Evolutionary conservation across 1,140 invertebrate genomes (phyloP).

Genomic region (Mesaphorura yosii): DNA sequence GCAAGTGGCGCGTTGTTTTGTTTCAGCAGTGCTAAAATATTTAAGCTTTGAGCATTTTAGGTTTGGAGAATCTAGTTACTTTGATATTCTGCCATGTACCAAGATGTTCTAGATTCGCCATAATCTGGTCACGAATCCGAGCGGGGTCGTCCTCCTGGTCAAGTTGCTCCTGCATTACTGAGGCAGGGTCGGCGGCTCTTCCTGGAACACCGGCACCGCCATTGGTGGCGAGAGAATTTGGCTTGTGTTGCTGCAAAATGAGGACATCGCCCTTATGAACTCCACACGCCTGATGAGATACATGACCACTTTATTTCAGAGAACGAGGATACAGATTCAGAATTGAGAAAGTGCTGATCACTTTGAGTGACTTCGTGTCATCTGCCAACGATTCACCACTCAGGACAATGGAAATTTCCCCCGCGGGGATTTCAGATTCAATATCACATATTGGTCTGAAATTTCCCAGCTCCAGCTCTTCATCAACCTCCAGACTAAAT

Average conservation of each 20-base stretch:
- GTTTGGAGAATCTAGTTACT: too few relatives aligned
- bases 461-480: constrained; percentile 87
- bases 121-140: constrained; percentile 75
- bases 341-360: constrained; percentile 5
- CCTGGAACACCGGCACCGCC: not conserved
- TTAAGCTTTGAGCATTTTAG: too few relatives aligned
- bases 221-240: not conserved
- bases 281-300: constrained; percentile 57
- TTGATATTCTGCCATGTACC: too few relatives aligned
- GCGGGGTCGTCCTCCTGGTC: constrained; percentile 64
- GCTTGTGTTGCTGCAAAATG: constrained; percentile 54
- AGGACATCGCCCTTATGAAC: constrained; percentile 80
- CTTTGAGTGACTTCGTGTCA: constrained; percentile 65
- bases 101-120: constrained; percentile 83
- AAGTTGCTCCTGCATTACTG: constrained; percentile 29
- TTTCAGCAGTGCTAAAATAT: constrained; percentile 71
- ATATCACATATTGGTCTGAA: constrained; percentile 92
- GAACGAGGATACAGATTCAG: not conserved
- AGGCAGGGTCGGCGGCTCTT: constrained; percentile 36
- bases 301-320: too few relatives aligned
- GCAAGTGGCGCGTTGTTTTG: constrained; percentile 88
- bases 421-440: constrained; percentile 69
- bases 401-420: constrained; percentile 69
- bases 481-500: constrained; percentile 77
- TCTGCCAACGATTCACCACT: constrained; percentile 74